A percentile compares a stretch with the other conserved stretches of the same genome.
Evolutionary conservation across 2,797 vertebrate genomes (phyloP).

Genomic region (Siniperca scherzeri): DNA sequence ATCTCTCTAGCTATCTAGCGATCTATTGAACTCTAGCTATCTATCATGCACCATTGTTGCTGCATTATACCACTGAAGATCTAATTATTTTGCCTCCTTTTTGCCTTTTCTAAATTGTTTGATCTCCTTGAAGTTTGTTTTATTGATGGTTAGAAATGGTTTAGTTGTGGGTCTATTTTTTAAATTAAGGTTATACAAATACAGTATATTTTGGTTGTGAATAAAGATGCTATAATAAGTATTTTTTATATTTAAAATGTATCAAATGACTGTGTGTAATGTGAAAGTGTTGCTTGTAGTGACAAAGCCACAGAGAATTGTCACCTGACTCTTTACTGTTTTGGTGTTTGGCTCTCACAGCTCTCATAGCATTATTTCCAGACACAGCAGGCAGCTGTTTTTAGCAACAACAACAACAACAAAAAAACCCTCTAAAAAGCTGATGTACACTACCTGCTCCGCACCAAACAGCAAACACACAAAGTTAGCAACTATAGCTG

Average conservation of each 20-base stretch:
- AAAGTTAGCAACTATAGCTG: not conserved
- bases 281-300: not conserved
- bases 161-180: not conserved
- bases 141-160: not conserved
- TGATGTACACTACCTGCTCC: not conserved
- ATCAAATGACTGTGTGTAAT: not conserved
- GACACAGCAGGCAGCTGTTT: too few species aligned
- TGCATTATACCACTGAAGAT: not conserved
- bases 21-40: not conserved
- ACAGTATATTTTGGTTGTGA: not conserved
- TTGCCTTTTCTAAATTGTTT: not conserved
- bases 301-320: not conserved
- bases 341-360: not conserved
- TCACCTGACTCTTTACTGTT: not conserved
- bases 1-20: not conserved
- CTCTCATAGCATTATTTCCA: not conserved
- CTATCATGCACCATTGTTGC: not conserved
- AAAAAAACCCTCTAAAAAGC: not conserved
- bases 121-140: not conserved
- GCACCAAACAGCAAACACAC: not conserved
- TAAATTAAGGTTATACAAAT: not conserved
- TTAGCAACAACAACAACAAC: too few species aligned
- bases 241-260: not conserved
- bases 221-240: not conserved
- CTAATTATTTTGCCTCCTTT: not conserved